Evolutionary conservation across 2,888 invertebrate species (phyloP), one percentile per base, ranked within the genome.

Genomic region (Eristalis intricaria): DNA sequence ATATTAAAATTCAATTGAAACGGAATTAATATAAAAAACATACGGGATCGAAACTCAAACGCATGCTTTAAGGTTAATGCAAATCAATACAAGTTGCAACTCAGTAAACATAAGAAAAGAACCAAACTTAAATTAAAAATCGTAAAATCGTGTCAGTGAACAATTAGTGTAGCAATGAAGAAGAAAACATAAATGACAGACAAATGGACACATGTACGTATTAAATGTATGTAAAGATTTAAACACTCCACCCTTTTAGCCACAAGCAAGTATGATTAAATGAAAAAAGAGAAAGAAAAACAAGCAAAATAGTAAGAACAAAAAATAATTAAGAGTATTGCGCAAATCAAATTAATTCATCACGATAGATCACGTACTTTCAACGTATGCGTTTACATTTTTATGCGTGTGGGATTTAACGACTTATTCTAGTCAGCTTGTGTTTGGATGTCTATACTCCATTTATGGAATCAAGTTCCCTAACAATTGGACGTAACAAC

Each of bases 61-160:
- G 3, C 43, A 43, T 61, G 32, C 19, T 22, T 23, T 40, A 15
- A 5, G 5, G 38, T 4, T 4, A 58, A 78, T 13, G 43, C 78
- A 71, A 71, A 65, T 58, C 23, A 64, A 70, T 23, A 70, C 22
- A 58, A 74, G 58, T 56, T 13, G 68, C 76, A 77, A 77, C 75
- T 40, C 0, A 76, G 23, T 10, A 63, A 77, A 77, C n/a, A n/a
- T 15, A n/a, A n/a, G 50, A 71, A 71, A 70, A 56, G 26, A 26
- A 64, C 40, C 10, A 32, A 32, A 32, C 32, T 32, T 8, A 32
- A 32, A 32, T 32, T 29, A 29, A 38, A 8, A 60, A 7, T 29
- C 40, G 22, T 64, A 71, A 71, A 71, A 58, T 56, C 35, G 78
- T 78, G 70, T 70, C 38, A 61, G 64, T 64, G 70, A 19, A 38